A percentile compares a stretch with the other conserved stretches of the same genome.
These are phyloP conservation scores for Acanthococcus lagerstroemiae DNA, from an alignment of 2,888 invertebrate species.

Conservation along the genomic window DNA sequence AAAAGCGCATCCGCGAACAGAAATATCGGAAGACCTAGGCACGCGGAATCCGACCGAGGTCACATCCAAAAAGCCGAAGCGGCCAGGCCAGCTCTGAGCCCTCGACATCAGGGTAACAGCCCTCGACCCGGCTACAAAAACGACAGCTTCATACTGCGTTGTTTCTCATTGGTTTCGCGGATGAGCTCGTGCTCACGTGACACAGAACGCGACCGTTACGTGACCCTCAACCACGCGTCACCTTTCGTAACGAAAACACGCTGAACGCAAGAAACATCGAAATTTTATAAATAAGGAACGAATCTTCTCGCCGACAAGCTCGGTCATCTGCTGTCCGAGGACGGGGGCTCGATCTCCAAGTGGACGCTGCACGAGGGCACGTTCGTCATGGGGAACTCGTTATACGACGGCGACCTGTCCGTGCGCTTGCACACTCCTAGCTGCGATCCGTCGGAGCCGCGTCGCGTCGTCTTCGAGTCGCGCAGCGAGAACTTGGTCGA, in stretches of 20 bases:
- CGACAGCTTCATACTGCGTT: background rate
- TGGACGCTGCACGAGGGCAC: constrained; percentile 28
- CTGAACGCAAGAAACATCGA: background rate
- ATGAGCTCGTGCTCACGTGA: no score
- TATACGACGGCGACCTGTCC: constrained; percentile 38
- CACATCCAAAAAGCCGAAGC: no score
- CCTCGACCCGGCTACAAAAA: constrained; percentile 3
- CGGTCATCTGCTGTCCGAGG: constrained; percentile 38
- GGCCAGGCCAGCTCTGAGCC: no score
- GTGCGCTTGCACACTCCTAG: constrained; percentile 41
- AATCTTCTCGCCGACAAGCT: background rate
- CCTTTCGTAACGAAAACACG: no score
- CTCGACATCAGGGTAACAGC: no score
- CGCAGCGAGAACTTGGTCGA: constrained; percentile 35
- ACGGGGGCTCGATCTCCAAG: constrained; percentile 37
- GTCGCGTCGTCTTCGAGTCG: constrained; percentile 32
- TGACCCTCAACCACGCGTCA: no score
- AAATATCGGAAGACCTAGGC: no score
- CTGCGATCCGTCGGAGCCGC: constrained; percentile 40
- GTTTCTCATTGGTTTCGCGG: no score
- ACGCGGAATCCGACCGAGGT: no score
- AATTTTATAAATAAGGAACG: background rate
- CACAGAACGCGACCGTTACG: no score
- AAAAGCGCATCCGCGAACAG: no score
- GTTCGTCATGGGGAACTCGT: constrained; percentile 16